phyloP scores from a whole-genome alignment of 2,888 invertebrate species.

The Lochmaea capreae region DNA sequence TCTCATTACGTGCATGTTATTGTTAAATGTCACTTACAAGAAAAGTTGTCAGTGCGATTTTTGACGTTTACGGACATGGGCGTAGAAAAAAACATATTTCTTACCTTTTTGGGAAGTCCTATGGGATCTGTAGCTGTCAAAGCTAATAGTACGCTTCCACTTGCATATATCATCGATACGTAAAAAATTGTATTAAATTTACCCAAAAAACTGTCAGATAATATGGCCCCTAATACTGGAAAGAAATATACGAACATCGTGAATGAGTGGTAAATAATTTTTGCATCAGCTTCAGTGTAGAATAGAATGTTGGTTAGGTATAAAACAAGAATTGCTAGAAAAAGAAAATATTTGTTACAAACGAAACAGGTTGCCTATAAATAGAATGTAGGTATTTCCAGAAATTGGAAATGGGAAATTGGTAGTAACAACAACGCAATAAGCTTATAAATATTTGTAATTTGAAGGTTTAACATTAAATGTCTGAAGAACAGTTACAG shows the following conservation, averaged over 20 bases:
- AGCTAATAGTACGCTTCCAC: constrained; percentile 85
- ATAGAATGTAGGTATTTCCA: too few species aligned
- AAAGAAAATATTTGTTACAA: not conserved
- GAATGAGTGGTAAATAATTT: constrained; percentile 90
- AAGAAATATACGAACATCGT: constrained; percentile 91
- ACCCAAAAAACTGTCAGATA: constrained; percentile 93
- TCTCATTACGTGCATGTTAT: too few species aligned
- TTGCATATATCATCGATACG: constrained; percentile 86
- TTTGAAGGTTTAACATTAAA: too few species aligned
- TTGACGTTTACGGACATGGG: too few species aligned
- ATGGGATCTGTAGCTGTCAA: constrained; percentile 74
- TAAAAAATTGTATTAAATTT: constrained; percentile 92
- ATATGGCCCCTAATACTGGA: constrained; percentile 89
- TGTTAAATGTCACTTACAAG: too few species aligned
- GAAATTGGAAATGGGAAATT: too few species aligned
- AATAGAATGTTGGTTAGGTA: constrained; percentile 85
- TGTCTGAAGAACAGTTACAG: too few species aligned
- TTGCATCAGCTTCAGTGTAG: constrained; percentile 80
- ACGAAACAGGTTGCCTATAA: too few species aligned
- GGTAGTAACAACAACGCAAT: not conserved
- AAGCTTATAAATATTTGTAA: too few species aligned
- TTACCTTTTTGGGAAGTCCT: constrained; percentile 67
- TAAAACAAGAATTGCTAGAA: constrained; percentile 88
- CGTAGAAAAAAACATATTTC: not conserved
- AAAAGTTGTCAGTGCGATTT: too few species aligned